Conservation (phyloP, 2,888 invertebrate species). For the Galeopsomyia nigrocyanea region DNA sequence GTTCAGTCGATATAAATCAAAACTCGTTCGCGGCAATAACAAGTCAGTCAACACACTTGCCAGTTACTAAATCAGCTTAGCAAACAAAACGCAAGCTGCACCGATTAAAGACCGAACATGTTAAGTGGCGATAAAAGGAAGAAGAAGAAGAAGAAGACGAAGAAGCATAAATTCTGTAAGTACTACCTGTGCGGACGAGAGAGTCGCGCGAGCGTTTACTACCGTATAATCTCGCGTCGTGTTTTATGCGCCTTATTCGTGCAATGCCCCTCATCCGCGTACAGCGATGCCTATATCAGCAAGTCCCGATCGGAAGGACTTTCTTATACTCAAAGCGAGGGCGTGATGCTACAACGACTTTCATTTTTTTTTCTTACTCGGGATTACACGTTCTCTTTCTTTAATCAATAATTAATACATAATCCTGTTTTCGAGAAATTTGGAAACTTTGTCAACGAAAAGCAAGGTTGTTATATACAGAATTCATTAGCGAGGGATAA, state of each 20-base stretch:
- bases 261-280: neutral
- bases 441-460: too few species aligned
- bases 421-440: too few species aligned
- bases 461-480: too few species aligned
- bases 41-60: too few species aligned
- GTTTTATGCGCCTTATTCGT: slow-evolving; percentile 5
- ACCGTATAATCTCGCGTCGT: slow-evolving; percentile 20
- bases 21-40: neutral
- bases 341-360: neutral
- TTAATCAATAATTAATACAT: too few species aligned
- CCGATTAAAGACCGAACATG: slow-evolving; percentile 26
- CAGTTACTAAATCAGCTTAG: too few species aligned
- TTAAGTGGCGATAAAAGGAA: slow-evolving; percentile 18
- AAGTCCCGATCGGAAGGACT: neutral
- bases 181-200: slow-evolving; percentile 15
- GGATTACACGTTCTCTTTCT: too few species aligned
- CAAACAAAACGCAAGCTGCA: slow-evolving; percentile 10
- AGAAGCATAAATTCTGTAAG: slow-evolving; percentile 16
- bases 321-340: neutral
- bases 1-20: slow-evolving; percentile 13
- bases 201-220: neutral
- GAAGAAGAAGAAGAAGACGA: neutral
- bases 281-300: neutral
- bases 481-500: too few species aligned
- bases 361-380: neutral